Evolutionary conservation across 64 coral and sea anemone species (phyloP).

Genomic region (Dendronephthya gigantea): DNA sequence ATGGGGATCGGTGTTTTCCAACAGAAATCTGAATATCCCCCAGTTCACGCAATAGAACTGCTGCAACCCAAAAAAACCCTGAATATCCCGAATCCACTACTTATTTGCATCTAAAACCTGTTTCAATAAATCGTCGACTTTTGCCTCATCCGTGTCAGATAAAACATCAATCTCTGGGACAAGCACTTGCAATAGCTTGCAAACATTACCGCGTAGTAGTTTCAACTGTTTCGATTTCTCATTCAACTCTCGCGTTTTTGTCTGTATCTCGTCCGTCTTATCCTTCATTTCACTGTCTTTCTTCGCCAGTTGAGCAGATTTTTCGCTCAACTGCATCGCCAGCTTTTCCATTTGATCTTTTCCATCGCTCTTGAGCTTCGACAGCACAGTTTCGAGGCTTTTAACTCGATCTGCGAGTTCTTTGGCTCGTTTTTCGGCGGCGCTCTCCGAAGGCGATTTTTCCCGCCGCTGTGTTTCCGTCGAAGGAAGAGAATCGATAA

Average conservation of each 20-base stretch:
- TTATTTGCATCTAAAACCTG: neutral
- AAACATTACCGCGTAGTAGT: neutral
- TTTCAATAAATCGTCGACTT: neutral
- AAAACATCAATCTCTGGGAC: conserved; percentile 6
- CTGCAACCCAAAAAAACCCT: no score
- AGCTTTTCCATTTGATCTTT: neutral
- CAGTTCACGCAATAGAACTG: no score
- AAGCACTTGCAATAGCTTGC: neutral
- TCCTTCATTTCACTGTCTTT: neutral
- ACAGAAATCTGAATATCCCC: no score
- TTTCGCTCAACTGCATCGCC: neutral
- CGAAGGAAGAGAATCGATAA: neutral
- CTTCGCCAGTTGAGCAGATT: neutral
- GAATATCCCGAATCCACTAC: no score
- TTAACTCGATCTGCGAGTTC: neutral
- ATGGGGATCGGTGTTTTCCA: no score
- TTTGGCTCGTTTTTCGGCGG: neutral
- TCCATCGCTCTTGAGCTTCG: neutral
- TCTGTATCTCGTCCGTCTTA: neutral
- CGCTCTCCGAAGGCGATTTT: neutral
- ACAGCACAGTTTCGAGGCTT: neutral
- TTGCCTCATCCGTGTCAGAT: neutral
- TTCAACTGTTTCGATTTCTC: neutral
- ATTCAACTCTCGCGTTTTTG: neutral
- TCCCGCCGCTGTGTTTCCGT: neutral